Conservation (phyloP, 2,113 vertebrate species). For the Heterotilapia buettikoferi region DNA sequence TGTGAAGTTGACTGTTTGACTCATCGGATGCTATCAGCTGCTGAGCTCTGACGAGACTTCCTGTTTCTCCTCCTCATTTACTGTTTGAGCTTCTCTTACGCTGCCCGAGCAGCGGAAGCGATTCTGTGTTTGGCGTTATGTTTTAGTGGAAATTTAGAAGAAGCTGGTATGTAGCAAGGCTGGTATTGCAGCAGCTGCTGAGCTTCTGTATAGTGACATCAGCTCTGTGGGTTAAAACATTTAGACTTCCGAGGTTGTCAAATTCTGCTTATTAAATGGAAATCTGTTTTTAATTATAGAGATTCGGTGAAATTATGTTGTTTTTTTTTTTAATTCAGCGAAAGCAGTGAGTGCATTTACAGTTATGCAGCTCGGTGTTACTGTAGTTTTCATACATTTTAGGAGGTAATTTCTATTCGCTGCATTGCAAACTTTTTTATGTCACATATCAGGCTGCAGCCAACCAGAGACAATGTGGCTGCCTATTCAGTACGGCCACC, state of each 20-base stretch:
- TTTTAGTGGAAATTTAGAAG: background rate
- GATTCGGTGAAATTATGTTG: fast-evolving
- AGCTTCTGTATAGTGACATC: background rate
- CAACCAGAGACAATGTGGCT: background rate
- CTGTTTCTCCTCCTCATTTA: background rate
- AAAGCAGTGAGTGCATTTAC: background rate
- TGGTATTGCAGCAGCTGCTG: background rate
- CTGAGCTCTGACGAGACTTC: background rate
- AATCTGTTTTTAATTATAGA: background rate
- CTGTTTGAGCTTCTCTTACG: background rate
- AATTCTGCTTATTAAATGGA: background rate
- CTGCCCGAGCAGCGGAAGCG: background rate
- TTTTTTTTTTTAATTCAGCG: fast-evolving
- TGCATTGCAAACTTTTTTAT: background rate
- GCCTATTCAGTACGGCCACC: background rate
- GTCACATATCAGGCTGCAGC: background rate
- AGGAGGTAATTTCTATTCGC: fast-evolving
- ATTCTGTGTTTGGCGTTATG: background rate
- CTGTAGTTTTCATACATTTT: background rate
- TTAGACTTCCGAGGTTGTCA: background rate
- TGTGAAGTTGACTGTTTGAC: background rate
- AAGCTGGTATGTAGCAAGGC: background rate
- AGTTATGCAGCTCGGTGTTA: background rate
- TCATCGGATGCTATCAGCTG: background rate
- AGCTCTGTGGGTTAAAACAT: background rate